These are phyloP conservation scores for Archilochus colubris DNA, from an alignment of 2,113 vertebrate genomes.

Conservation along the genomic window DNA sequence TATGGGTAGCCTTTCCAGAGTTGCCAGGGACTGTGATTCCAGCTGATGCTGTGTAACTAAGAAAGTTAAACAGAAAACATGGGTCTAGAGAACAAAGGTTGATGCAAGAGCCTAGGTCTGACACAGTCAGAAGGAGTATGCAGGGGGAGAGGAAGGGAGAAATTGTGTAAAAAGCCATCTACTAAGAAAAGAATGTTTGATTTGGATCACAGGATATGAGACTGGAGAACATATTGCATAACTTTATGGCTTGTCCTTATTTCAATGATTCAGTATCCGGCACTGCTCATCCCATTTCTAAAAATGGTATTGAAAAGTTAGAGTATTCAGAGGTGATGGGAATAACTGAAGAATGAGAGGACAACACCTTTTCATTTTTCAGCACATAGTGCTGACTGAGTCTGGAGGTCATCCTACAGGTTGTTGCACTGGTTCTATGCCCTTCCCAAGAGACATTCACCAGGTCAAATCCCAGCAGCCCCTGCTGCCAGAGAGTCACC, in stretches of 20 bases:
- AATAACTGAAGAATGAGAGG: slow-evolving; percentile 23
- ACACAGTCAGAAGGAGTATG: slow-evolving; percentile 39
- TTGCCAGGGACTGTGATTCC: background rate
- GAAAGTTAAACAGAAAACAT: slow-evolving; percentile 51
- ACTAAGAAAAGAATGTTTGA: slow-evolving; percentile 73
- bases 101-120: slow-evolving; percentile 43
- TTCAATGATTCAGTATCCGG: slow-evolving; percentile 71
- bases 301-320: slow-evolving; percentile 67
- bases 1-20: background rate
- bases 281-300: slow-evolving; percentile 64
- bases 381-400: background rate
- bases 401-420: background rate
- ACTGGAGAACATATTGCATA: slow-evolving; percentile 67
- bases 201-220: slow-evolving; percentile 72
- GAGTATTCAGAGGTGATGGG: slow-evolving; percentile 41
- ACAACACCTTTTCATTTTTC: slow-evolving; percentile 33
- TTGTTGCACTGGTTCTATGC: background rate
- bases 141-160: slow-evolving; percentile 40
- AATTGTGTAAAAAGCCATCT: slow-evolving; percentile 69
- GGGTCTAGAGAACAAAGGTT: slow-evolving; percentile 47
- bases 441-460: background rate
- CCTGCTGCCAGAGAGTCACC: background rate
- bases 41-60: slow-evolving; percentile 16
- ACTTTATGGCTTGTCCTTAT: slow-evolving; percentile 71
- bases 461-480: background rate